Percentiles rank a stretch among this genome's conserved stretches.
phyloP scores from a whole-genome alignment of 2,113 vertebrate species.

The Lasiurus cinereus region DNA sequence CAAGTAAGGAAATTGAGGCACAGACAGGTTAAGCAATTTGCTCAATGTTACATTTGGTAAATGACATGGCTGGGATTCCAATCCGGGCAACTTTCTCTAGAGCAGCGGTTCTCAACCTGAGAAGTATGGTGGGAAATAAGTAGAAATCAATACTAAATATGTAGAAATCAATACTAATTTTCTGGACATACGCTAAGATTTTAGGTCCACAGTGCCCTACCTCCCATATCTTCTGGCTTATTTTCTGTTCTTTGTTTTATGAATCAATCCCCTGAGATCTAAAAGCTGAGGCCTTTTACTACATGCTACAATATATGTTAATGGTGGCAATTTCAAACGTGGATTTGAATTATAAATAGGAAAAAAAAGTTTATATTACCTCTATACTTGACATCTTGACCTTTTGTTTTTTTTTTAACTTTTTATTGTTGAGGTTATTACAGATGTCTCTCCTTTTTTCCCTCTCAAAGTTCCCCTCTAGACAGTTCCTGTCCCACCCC shows the following conservation, averaged over 20 bases:
- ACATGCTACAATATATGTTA: neutral
- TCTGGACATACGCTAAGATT: neutral
- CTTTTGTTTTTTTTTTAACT: neutral
- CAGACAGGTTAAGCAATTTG: neutral
- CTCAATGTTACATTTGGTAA: neutral
- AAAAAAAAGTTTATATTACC: constrained; percentile 20
- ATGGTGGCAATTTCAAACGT: neutral
- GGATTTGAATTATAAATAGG: constrained; percentile 55
- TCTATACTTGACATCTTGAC: constrained; percentile 39
- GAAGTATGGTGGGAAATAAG: neutral
- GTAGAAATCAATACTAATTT: neutral
- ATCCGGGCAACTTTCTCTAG: neutral
- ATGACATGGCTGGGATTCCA: neutral
- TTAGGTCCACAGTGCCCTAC: neutral
- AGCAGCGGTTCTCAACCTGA: neutral
- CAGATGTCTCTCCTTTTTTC: too few relatives aligned
- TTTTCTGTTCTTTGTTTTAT: constrained; percentile 47
- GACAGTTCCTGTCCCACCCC: too few relatives aligned
- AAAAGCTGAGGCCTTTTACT: constrained; percentile 31
- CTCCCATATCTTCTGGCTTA: neutral
- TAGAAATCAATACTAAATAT: neutral
- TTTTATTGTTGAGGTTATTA: too few relatives aligned
- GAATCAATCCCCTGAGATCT: neutral
- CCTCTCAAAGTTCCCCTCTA: too few relatives aligned
- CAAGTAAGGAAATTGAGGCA: neutral